Conservation (phyloP, 2,113 vertebrate genomes). For the Myanophis thanlyinensis region DNA sequence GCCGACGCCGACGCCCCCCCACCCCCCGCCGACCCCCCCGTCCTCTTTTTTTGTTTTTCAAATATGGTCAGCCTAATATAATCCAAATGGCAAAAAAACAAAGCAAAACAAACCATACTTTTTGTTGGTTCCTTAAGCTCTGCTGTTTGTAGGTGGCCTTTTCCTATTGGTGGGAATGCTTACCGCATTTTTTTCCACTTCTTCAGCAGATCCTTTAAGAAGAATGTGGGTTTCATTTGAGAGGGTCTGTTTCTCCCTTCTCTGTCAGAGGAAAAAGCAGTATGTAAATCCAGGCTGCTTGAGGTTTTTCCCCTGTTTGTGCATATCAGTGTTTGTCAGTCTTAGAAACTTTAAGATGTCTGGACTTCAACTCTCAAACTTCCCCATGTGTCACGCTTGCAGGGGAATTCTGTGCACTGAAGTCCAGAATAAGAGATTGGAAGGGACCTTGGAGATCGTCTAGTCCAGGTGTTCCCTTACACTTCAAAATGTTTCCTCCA, state of each 20-base stretch:
- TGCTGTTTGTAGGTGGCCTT: background rate
- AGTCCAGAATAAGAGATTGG: background rate
- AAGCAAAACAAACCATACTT: background rate
- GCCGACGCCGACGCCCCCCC: no score
- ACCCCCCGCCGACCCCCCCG: no score
- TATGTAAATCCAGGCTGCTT: background rate
- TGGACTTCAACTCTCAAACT: background rate
- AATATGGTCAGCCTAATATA: no score
- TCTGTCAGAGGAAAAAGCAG: background rate
- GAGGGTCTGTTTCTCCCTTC: background rate
- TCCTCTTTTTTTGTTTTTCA: no score
- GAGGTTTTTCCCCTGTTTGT: background rate
- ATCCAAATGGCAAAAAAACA: background rate
- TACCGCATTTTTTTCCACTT: background rate
- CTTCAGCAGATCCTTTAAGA: background rate
- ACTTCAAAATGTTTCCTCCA: no score
- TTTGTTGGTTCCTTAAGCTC: background rate
- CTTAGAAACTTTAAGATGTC: background rate
- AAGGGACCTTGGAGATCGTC: background rate
- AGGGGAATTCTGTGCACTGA: background rate
- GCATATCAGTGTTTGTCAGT: background rate
- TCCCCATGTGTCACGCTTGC: background rate
- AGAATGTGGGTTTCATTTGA: background rate
- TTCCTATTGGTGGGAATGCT: background rate
- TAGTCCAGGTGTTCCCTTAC: no score